Conservation (phyloP, 2,888 invertebrate species). For the Sabellastarte sp. region DNA sequence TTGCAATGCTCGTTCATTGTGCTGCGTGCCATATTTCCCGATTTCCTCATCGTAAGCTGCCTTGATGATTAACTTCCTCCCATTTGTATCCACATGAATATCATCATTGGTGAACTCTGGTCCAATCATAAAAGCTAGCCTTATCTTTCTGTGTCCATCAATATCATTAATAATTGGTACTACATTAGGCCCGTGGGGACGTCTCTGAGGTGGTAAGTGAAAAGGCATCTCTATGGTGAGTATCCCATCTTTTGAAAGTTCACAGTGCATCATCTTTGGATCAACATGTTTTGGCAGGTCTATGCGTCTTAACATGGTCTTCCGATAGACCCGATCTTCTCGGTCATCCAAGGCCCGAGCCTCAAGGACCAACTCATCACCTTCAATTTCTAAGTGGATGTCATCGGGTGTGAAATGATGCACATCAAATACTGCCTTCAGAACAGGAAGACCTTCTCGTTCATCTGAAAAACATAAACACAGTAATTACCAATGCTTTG, state of each 20-base stretch:
- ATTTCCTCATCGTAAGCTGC: slow-evolving; percentile 28
- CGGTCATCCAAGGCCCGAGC: slow-evolving; percentile 27
- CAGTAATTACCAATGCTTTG: slow-evolving; percentile 30
- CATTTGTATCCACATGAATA: slow-evolving; percentile 22
- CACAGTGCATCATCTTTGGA: slow-evolving; percentile 29
- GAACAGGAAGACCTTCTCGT: slow-evolving; percentile 30
- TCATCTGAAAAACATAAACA: slow-evolving; percentile 12
- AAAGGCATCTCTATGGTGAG: slow-evolving; percentile 35
- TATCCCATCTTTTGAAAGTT: slow-evolving; percentile 22
- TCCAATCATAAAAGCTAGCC: slow-evolving; percentile 26
- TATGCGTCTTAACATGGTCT: slow-evolving; percentile 32
- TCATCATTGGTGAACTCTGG: slow-evolving; percentile 30
- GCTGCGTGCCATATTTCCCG: slow-evolving; percentile 27
- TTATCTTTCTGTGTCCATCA: slow-evolving; percentile 25
- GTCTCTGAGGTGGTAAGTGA: slow-evolving; percentile 28
- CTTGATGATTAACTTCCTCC: slow-evolving; percentile 19
- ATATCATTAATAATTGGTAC: slow-evolving; percentile 26
- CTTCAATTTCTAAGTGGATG: slow-evolving; percentile 23
- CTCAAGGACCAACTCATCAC: slow-evolving; percentile 22
- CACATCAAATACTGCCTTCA: slow-evolving; percentile 34
- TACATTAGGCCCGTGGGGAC: slow-evolving; percentile 28
- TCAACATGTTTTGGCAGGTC: slow-evolving; percentile 32
- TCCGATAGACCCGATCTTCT: slow-evolving; percentile 26
- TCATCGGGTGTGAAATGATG: slow-evolving; percentile 32
- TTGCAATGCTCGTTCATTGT: slow-evolving; percentile 21